These are phyloP conservation scores for Apostichopus parvimensis DNA, from an alignment of 35 echinoderm and acorn worm genomes.

Conservation along the genomic window DNA sequence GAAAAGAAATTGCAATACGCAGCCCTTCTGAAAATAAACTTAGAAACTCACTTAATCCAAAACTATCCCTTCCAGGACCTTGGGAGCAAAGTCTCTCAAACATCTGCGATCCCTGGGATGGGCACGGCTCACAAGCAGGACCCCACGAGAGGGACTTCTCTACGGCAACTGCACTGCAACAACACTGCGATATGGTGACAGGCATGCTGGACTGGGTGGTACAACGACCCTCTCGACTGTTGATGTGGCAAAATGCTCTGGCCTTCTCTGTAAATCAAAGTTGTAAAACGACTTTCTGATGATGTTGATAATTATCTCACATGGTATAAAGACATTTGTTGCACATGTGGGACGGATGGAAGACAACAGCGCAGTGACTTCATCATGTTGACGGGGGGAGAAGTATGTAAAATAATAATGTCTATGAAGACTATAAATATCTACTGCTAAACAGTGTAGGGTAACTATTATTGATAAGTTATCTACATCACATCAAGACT, in stretches of 20 bases:
- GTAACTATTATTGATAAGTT: too few species aligned
- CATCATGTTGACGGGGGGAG: too few species aligned
- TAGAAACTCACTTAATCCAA: constrained; percentile 72
- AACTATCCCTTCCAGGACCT: constrained; percentile 69
- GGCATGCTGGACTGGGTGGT: constrained; percentile 65
- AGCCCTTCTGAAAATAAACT: too few species aligned
- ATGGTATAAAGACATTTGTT: too few species aligned
- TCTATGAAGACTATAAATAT: too few species aligned
- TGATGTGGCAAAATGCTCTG: constrained; percentile 75
- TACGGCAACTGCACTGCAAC: constrained; percentile 77
- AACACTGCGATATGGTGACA: constrained; percentile 92
- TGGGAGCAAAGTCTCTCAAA: constrained; percentile 78
- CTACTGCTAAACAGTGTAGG: too few species aligned
- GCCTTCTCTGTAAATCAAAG: constrained; percentile 68
- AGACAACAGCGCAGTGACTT: too few species aligned
- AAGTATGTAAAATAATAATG: too few species aligned
- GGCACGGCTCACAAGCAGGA: constrained; percentile 72
- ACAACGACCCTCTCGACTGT: constrained; percentile 80
- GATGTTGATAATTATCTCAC: too few species aligned
- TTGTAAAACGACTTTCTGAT: background rate
- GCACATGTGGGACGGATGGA: too few species aligned
- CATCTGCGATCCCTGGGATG: constrained; percentile 66
- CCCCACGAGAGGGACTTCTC: constrained; percentile 81
- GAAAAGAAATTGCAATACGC: too few species aligned
- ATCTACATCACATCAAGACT: too few species aligned